A percentile compares a stretch with the other conserved stretches of the same genome.
Conservation (phyloP, 2,797 vertebrate genomes). For the Onychomys torridus region DNA sequence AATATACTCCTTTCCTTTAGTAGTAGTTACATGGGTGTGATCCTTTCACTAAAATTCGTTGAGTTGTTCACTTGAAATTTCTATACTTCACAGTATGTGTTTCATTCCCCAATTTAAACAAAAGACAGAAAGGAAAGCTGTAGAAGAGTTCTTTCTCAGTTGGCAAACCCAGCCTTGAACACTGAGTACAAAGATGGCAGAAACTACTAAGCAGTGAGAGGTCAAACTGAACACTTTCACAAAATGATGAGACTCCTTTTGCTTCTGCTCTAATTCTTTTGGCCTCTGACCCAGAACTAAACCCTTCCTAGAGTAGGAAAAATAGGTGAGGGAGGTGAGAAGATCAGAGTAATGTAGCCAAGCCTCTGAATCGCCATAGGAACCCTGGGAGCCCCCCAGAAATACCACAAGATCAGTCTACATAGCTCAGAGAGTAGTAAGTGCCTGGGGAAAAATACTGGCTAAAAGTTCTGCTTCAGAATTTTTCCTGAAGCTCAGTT, state of each 20-base stretch:
- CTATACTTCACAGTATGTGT: not conserved
- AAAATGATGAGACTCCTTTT: conserved; percentile 47
- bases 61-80: conserved; percentile 24
- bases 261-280: conserved; percentile 61
- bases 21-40: not conserved
- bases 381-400: not conserved
- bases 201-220: conserved; percentile 54
- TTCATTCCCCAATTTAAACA: conserved; percentile 23
- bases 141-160: conserved; percentile 20
- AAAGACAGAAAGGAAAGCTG: conserved; percentile 33
- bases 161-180: conserved; percentile 50
- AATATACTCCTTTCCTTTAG: not conserved
- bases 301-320: conserved; percentile 36
- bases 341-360: conserved; percentile 29
- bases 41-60: conserved; percentile 37
- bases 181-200: conserved; percentile 58
- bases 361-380: not conserved
- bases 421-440: not conserved
- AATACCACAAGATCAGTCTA: conserved; percentile 19
- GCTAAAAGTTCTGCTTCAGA: not conserved
- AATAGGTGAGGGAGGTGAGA: conserved; percentile 27
- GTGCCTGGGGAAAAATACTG: not conserved
- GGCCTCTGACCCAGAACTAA: conserved; percentile 66
- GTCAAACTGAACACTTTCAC: conserved; percentile 29
- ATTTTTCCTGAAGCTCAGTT: conserved; percentile 22